A percentile compares a stretch with the other conserved stretches of the same genome.
Evolutionary conservation across 2,113 vertebrate species (phyloP).

Genomic region (Lycaon pictus): DNA sequence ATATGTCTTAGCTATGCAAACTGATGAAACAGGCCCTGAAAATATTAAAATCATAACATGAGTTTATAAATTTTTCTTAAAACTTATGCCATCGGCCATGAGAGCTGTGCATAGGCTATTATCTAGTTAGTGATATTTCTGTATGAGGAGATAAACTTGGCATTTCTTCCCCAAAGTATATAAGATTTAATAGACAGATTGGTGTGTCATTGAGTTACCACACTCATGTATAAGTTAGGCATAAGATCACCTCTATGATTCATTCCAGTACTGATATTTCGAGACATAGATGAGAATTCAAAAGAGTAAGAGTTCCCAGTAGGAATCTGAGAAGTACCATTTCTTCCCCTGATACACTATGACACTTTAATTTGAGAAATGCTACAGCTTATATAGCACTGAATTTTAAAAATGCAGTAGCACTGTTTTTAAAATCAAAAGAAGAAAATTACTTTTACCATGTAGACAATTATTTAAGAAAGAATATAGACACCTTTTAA

Average conservation of each 20-base stretch:
- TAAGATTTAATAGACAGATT: neutral
- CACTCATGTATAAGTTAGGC: neutral
- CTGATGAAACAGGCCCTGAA: neutral
- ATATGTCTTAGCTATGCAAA: neutral
- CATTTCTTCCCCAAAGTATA: neutral
- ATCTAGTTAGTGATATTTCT: neutral
- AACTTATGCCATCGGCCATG: neutral
- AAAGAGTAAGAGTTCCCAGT: neutral
- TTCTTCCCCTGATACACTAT: neutral
- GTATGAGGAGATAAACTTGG: neutral
- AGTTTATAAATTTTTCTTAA: neutral
- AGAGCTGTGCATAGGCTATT: neutral
- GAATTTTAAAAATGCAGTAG: neutral
- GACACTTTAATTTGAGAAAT: neutral
- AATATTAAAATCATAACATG: neutral
- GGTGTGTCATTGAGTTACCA: neutral
- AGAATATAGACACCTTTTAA: neutral
- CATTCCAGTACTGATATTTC: neutral
- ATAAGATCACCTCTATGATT: neutral
- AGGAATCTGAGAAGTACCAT: neutral
- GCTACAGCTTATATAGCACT: neutral
- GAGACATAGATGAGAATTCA: neutral
- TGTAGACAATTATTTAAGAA: neutral
- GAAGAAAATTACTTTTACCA: neutral
- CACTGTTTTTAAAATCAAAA: neutral